Percentiles rank a stretch among this genome's conserved stretches.
phyloP scores from a whole-genome alignment of 1,140 invertebrate genomes.

The Drosophila tani region DNA sequence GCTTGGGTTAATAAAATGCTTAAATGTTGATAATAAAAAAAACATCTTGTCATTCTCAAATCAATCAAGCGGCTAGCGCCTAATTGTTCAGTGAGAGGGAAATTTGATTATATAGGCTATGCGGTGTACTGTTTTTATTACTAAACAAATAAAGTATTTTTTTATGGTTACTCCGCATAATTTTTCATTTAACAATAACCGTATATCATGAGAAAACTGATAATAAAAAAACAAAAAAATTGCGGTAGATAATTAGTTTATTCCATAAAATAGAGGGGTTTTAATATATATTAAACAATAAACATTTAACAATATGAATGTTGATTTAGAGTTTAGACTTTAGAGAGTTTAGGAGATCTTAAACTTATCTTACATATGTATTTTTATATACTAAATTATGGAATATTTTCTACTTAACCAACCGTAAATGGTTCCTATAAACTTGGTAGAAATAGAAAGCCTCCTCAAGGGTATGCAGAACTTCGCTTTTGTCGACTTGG shows the following conservation, averaged over 20 bases:
- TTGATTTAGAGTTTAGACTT: too few species aligned
- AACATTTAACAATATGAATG: too few species aligned
- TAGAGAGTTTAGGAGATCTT: too few species aligned
- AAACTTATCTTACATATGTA: too few species aligned
- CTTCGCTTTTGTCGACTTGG: slow-evolving; percentile 16
- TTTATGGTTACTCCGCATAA: not conserved
- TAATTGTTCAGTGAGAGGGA: not conserved
- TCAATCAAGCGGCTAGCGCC: not conserved
- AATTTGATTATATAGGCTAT: slow-evolving; percentile 4
- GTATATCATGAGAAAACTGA: not conserved
- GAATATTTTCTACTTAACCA: too few species aligned
- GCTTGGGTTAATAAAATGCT: not conserved
- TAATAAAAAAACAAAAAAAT: not conserved
- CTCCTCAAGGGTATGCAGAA: slow-evolving; percentile 30
- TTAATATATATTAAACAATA: too few species aligned
- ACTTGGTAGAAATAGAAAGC: not conserved
- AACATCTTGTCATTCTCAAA: not conserved
- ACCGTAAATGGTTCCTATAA: too few species aligned
- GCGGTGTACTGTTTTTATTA: not conserved
- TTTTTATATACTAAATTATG: too few species aligned
- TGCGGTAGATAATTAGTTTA: too few species aligned
- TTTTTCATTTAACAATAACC: not conserved
- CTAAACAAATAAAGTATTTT: not conserved
- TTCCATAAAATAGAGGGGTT: not conserved
- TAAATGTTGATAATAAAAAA: not conserved